Evolutionary conservation across 2,797 vertebrate species (phyloP), one percentile per base, ranked within the genome.

Genomic region (Yasuhikotakia modesta): DNA sequence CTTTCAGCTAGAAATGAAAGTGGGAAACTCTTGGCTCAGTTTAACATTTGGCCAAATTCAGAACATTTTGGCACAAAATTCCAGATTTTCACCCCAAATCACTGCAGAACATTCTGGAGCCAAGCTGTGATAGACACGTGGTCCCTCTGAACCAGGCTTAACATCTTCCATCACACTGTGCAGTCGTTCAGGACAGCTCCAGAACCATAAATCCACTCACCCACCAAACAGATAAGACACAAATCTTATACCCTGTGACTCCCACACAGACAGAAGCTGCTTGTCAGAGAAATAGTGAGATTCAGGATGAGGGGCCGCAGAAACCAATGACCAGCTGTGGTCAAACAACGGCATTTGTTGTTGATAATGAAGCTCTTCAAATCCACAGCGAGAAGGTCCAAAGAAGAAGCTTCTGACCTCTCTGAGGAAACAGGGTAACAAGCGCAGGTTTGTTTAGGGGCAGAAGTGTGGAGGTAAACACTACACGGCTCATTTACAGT

Each of bases 101-200:
- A 43, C 39, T 43, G 39, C 39, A 57, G 21, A n/a, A 55, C 21
- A 55, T 32, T 32, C 58, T 22, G 13, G 57, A 48, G 73, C 71
- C 55, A 53, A 30, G 55, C 65, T 79, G 27, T 58, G 57, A 45
- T 48, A 61, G 48, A 16, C n/a, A n/a, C n/a, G n/a, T n/a, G n/a
- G 19, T 68, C 70, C 83, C 82, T 84, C 81, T 82, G 75, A 68
- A 32, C 17, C 3, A 60, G 24, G 24, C 32, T 46, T 73, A 73
- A 61, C 30, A 73, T 82, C 61, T 84, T 72, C 79, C 76, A 79
- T 81, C 82, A 76, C 58, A 55, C 64, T 48, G 73, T 22, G 35
- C 32, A 76, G 71, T 30, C 69, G 48, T 65, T 71, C 74, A 69
- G 53, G 50, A 73, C 77, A 71, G 0, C 68, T 78, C 64, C 45